A percentile compares a stretch with the other conserved stretches of the same genome.
These are phyloP conservation scores for Halcyon malimbica DNA, from an alignment of 2,113 vertebrate genomes.

Conservation along the genomic window DNA sequence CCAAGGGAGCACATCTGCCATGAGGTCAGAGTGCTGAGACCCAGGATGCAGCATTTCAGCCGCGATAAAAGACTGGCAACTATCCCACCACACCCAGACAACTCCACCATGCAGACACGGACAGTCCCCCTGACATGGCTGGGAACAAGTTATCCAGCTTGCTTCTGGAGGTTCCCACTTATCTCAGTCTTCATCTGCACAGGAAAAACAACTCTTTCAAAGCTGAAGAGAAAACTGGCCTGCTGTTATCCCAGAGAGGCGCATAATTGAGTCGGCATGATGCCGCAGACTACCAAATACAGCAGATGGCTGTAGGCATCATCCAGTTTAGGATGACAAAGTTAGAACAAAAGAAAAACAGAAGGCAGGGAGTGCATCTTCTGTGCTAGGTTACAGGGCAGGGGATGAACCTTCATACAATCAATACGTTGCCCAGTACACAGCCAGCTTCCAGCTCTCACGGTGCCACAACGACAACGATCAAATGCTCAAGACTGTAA, in stretches of 20 bases:
- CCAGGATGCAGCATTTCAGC: neutral
- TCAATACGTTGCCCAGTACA: fast-evolving
- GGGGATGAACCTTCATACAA: neutral
- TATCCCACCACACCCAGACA: neutral
- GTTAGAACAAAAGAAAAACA: constrained; percentile 57
- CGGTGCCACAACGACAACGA: fast-evolving
- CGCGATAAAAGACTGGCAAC: neutral
- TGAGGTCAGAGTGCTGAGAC: fast-evolving
- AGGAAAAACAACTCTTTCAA: neutral
- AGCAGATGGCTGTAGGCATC: constrained; percentile 64
- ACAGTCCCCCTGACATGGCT: neutral
- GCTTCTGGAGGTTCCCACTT: neutral
- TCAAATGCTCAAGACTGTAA: neutral
- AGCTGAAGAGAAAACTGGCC: neutral
- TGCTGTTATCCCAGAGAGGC: constrained; percentile 36
- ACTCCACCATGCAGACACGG: fast-evolving
- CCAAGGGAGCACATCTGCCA: neutral
- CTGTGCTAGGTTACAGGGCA: neutral
- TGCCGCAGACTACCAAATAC: neutral
- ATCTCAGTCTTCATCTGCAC: neutral
- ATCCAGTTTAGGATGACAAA: constrained; percentile 69
- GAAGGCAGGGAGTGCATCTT: constrained; percentile 41
- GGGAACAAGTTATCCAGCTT: neutral
- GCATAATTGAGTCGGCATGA: constrained; percentile 38
- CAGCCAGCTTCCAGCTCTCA: neutral